Evolutionary conservation across 2,888 invertebrate genomes (phyloP).

Genomic region (Leucoptera coffeella): DNA sequence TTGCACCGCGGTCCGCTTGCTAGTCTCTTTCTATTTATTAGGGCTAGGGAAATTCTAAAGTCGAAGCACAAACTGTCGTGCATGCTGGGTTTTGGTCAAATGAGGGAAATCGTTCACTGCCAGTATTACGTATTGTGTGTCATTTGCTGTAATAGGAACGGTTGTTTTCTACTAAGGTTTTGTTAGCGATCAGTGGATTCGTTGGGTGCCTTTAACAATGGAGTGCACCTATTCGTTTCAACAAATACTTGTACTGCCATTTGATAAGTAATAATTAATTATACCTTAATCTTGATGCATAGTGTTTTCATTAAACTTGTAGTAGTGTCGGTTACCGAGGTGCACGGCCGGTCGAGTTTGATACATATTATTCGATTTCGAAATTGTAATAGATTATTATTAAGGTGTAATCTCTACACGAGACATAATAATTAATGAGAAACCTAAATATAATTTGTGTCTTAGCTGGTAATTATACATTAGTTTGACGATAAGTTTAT

Average conservation of each 20-base stretch:
- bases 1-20: constrained; percentile 42
- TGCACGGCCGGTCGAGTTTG: constrained; percentile 46
- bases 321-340: constrained; percentile 36
- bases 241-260: constrained; percentile 43
- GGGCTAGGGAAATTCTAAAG: too few species aligned
- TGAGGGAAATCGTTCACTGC: too few species aligned
- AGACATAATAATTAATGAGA: constrained; percentile 39
- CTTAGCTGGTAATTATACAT: constrained; percentile 46
- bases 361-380: constrained; percentile 48
- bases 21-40: constrained; percentile 25
- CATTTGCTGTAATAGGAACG: constrained; percentile 22
- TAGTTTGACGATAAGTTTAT: constrained; percentile 44
- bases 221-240: constrained; percentile 13
- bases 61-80: too few species aligned
- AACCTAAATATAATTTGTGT: constrained; percentile 51
- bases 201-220: not conserved
- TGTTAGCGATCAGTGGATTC: not conserved
- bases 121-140: constrained; percentile 27
- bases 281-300: constrained; percentile 34
- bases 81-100: too few species aligned
- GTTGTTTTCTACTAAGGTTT: constrained; percentile 14
- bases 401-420: constrained; percentile 41
- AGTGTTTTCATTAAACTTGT: constrained; percentile 27
- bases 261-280: constrained; percentile 41
- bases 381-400: constrained; percentile 50